A percentile compares a stretch with the other conserved stretches of the same genome.
These are phyloP conservation scores for Drosophila jambulina DNA, from an alignment of 1,140 invertebrate species.

Conservation along the genomic window DNA sequence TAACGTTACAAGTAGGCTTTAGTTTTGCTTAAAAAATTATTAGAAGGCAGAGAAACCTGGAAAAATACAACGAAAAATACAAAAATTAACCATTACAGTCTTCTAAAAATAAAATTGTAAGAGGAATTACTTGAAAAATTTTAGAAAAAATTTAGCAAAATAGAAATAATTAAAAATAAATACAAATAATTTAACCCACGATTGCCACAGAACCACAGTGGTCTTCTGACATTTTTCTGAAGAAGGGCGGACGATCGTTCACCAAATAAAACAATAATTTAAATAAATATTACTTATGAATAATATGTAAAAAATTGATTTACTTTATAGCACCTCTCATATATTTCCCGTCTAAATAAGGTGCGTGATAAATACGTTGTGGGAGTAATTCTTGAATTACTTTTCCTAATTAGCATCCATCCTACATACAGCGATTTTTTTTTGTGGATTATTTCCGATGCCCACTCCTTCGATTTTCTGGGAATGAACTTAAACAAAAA, in stretches of 20 bases:
- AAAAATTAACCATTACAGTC: too few species aligned
- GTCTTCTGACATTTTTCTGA: too few species aligned
- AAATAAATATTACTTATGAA: not conserved
- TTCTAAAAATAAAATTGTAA: not conserved
- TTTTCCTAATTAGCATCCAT: not conserved
- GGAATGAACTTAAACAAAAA: constrained; percentile 26
- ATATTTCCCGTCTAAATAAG: not conserved
- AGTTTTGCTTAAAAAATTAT: not conserved
- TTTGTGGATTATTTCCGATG: not conserved
- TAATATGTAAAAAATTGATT: too few species aligned
- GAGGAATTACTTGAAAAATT: not conserved
- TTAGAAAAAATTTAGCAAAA: not conserved
- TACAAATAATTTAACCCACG: too few species aligned
- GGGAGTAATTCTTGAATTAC: constrained; percentile 11
- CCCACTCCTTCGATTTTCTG: not conserved
- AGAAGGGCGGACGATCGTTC: too few species aligned
- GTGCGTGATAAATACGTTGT: not conserved
- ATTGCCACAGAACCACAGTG: too few species aligned
- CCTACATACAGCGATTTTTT: not conserved
- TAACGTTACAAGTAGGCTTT: not conserved
- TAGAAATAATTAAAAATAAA: not conserved
- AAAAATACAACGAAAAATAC: not conserved
- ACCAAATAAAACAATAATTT: too few species aligned
- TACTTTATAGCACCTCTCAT: not conserved
- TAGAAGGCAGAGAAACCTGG: not conserved